Conservation (phyloP, 37 sponge, comb jelly and placozoan species). For the Spongia lamella region DNA sequence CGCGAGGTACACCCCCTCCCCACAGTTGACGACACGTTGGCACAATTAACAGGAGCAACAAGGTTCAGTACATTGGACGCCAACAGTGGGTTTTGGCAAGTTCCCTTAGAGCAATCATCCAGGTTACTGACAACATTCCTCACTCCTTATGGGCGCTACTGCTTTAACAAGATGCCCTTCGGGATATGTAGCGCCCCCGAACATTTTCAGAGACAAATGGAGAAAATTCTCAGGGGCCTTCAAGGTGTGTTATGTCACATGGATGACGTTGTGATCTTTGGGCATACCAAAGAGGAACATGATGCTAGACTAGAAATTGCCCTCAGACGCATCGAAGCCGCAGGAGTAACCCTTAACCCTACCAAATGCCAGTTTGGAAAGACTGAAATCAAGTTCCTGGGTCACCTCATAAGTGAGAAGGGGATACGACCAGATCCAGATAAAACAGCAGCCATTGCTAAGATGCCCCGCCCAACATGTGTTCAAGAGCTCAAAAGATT, state of each 20-base stretch:
- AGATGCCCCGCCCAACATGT: conserved; percentile 19
- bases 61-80: conserved; percentile 50
- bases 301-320: conserved; percentile 20
- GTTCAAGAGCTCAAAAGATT: conserved; percentile 28
- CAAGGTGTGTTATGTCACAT: conserved; percentile 44
- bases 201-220: conserved; percentile 52
- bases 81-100: conserved; percentile 58
- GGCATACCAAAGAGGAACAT: conserved; percentile 36
- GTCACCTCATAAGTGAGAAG: conserved; percentile 27
- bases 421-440: conserved; percentile 54
- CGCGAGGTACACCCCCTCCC: conserved; percentile 58
- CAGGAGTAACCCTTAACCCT: conserved; percentile 37
- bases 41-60: conserved; percentile 34
- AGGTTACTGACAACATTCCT: conserved; percentile 41
- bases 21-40: conserved; percentile 44
- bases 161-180: conserved; percentile 49
- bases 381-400: conserved; percentile 27
- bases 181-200: conserved; percentile 60
- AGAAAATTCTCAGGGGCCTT: conserved; percentile 25
- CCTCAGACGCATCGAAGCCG: conserved; percentile 25
- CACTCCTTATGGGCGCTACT: conserved; percentile 37
- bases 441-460: conserved; percentile 20
- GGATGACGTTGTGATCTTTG: conserved; percentile 44
- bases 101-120: conserved; percentile 25
- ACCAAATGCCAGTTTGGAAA: conserved; percentile 45